Evolutionary conservation across 2,797 vertebrate species (phyloP), one percentile per base, ranked within the genome.

Genomic region (Cynopterus sphinx): DNA sequence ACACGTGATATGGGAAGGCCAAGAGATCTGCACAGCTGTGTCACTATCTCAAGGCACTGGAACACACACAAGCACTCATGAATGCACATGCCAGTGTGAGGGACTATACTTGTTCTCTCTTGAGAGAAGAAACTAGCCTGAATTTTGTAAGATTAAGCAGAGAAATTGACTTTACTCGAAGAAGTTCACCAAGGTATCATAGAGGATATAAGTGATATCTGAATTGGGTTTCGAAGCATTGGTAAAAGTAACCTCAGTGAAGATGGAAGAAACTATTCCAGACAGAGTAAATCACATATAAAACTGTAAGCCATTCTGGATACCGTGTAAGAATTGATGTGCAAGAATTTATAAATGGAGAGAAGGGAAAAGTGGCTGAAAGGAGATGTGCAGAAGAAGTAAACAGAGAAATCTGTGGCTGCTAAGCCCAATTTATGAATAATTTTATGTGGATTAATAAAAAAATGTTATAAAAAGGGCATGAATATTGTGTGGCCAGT

Each of bases 151-250:
- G 8, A 55, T 36, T 41, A 21, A 57, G 9, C 6, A 43, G 79
- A 96, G 16, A n/a, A 67, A 61, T 55, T 68, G n/a, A 53, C 36
- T 95, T 89, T n/a, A 46, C 21, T 28, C 11, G 5, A 16, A 75
- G 26, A 73, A 57, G 24, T 77, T 87, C 51, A 67, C 11, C 26
- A 10, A 92, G 49, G 1, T 4, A 15, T 51, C 28, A 46, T 1
- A 57, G 43, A 53, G 3, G 26, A 78, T 46, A 46, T 41, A 63
- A 57, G 51, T 55, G 16, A 57, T 21, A 61, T 86, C 85, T 31
- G 2, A 91, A 2, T 28, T 71, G 11, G 0, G 7, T 79, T 89
- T 93, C 46, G 74, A 59, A 22, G 61, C 84, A 65, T 61, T 71
- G 67, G 24, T 81, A 71, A 24, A 4, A 78, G 12, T 81, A 71